phyloP scores from a whole-genome alignment of 2,113 vertebrate species.

The Corapipo altera region DNA sequence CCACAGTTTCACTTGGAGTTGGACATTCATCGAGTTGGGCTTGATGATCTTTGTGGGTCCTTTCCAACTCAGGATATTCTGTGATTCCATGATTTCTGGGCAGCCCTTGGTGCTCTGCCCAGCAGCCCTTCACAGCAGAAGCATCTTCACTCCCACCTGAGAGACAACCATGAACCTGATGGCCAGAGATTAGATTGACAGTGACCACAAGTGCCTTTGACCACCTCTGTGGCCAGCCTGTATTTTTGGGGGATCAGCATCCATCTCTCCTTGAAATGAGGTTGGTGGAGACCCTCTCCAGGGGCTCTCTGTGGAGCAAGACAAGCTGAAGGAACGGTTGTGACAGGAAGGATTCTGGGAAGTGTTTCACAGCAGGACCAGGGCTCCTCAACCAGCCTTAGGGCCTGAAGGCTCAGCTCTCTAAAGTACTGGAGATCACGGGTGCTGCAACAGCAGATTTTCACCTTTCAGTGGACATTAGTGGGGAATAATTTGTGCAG shows the following conservation, averaged over 20 bases:
- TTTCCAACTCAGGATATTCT: neutral
- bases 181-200: neutral
- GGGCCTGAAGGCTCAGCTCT: neutral
- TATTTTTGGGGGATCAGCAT: neutral
- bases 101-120: neutral
- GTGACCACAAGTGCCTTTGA: neutral
- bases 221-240: neutral
- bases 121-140: neutral
- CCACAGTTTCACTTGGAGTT: neutral
- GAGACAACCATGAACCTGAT: neutral
- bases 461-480: neutral
- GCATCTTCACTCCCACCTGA: neutral
- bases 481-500: accelerated
- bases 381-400: neutral
- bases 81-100: neutral
- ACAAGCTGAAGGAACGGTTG: neutral
- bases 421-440: neutral
- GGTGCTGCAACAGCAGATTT: neutral
- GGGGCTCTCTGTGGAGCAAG: neutral
- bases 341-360: accelerated
- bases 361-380: neutral
- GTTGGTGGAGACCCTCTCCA: neutral
- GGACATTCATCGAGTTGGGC: neutral
- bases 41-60: neutral
- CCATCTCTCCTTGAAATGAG: neutral